phyloP scores from a whole-genome alignment of 2,113 vertebrate genomes.

The Nothobranchius kuhntae region DNA sequence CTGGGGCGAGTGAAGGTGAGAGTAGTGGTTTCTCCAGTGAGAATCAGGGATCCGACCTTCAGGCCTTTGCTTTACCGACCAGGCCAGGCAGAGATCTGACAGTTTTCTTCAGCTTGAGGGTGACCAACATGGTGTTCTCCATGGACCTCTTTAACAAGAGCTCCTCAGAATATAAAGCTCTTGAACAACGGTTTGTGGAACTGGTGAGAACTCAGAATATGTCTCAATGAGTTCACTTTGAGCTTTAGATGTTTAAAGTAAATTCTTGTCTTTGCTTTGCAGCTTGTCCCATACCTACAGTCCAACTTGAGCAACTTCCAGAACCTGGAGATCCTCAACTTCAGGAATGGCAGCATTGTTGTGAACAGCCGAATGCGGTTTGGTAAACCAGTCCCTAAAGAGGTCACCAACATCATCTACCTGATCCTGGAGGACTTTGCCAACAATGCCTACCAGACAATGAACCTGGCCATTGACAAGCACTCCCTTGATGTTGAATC shows the following conservation, averaged over 20 bases:
- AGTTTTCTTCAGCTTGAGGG: slow-evolving; percentile 95
- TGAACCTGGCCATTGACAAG: slow-evolving; percentile 94
- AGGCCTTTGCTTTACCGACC: slow-evolving; percentile 54
- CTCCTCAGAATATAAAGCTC: slow-evolving; percentile 89
- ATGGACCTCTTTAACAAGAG: slow-evolving; percentile 94
- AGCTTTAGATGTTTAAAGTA: not conserved
- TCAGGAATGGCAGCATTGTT: slow-evolving; percentile 96
- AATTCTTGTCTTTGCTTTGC: slow-evolving; percentile 6
- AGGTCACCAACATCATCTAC: slow-evolving; percentile 87
- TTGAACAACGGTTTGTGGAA: slow-evolving; percentile 91
- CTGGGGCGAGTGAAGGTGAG: slow-evolving; percentile 30
- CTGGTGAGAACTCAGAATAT: slow-evolving; percentile 81
- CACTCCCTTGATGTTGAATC: slow-evolving; percentile 95
- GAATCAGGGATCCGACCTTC: slow-evolving; percentile 53
- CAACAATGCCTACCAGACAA: slow-evolving; percentile 91
- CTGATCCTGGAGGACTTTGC: slow-evolving; percentile 95
- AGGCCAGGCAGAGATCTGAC: slow-evolving; percentile 79
- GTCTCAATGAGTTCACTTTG: not conserved
- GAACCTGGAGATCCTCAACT: slow-evolving; percentile 95
- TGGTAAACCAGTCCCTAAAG: slow-evolving; percentile 82
- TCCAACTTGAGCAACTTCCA: slow-evolving; percentile 93
- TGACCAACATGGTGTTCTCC: slow-evolving; percentile 97
- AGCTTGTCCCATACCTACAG: slow-evolving; percentile 95
- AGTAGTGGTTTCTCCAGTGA: slow-evolving; percentile 66
- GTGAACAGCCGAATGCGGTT: slow-evolving; percentile 96